Conservation (phyloP, 2,888 invertebrate genomes). For the Oegoconia quadripuncta region DNA sequence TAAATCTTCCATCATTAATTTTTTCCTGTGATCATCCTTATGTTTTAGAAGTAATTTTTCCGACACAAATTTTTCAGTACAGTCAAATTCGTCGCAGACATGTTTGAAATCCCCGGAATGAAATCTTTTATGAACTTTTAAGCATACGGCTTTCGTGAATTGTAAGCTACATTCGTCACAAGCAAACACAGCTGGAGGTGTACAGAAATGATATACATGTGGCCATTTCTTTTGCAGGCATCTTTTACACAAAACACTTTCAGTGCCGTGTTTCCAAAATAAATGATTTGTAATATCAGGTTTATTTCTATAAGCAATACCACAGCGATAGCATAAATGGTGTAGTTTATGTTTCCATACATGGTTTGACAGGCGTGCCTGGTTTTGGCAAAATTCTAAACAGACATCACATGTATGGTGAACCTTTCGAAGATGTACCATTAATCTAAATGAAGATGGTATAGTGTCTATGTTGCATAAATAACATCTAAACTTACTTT, state of each 20-base stretch:
- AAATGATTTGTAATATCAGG: constrained; percentile 93
- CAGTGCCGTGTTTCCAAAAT: constrained; percentile 96
- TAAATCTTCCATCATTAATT: constrained; percentile 47
- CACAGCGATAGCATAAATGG: constrained; percentile 92
- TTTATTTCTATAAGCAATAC: constrained; percentile 92
- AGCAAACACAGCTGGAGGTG: constrained; percentile 86
- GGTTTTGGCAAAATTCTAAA: constrained; percentile 88
- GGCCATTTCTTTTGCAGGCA: constrained; percentile 95
- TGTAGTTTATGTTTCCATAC: constrained; percentile 95
- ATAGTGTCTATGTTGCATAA: constrained; percentile 87
- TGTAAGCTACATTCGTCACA: constrained; percentile 90
- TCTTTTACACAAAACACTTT: constrained; percentile 90
- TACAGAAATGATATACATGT: constrained; percentile 94
- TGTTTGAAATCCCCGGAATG: constrained; percentile 87
- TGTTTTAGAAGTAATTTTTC: constrained; percentile 88
- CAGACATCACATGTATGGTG: constrained; percentile 94
- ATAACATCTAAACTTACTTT: constrained; percentile 89
- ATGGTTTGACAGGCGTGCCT: constrained; percentile 89
- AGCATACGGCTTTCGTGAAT: constrained; percentile 86
- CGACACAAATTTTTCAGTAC: constrained; percentile 89
- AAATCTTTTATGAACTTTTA: constrained; percentile 91
- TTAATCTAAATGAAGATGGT: constrained; percentile 91
- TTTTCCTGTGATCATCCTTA: constrained; percentile 78
- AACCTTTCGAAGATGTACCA: constrained; percentile 91
- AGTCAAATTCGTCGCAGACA: constrained; percentile 83